Percentiles rank a stretch among this genome's conserved stretches.
These are phyloP conservation scores for Nebria brevicollis DNA, from an alignment of 2,888 invertebrate genomes.

Conservation along the genomic window DNA sequence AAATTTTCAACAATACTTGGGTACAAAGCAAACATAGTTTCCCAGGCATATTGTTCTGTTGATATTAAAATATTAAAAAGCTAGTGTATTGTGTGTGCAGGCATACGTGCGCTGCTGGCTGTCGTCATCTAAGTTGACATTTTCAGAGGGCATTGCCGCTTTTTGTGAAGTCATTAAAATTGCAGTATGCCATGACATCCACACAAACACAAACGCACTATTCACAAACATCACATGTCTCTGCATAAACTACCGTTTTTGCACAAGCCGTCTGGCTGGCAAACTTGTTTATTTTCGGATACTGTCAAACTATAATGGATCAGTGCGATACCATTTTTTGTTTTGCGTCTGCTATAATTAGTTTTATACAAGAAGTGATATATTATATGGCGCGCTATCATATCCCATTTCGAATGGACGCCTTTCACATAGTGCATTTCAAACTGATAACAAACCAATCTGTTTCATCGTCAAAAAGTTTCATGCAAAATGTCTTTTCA, in stretches of 20 bases:
- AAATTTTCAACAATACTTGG: background rate
- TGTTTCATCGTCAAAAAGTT: too few relatives aligned
- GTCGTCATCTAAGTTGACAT: conserved; percentile 32
- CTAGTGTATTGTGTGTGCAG: background rate
- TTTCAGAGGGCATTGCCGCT: conserved; percentile 37
- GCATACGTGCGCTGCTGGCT: background rate
- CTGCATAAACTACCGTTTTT: conserved; percentile 32
- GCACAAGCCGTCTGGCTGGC: conserved; percentile 24
- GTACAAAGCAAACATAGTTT: background rate
- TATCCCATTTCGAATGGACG: background rate
- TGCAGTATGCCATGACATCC: conserved; percentile 33
- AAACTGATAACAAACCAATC: too few relatives aligned
- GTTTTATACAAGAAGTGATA: background rate
- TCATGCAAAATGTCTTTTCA: too few relatives aligned
- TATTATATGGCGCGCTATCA: background rate
- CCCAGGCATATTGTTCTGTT: background rate
- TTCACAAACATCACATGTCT: background rate
- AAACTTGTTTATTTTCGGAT: conserved; percentile 38
- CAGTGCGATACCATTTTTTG: background rate
- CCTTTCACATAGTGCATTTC: too few relatives aligned
- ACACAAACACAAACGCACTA: conserved; percentile 10
- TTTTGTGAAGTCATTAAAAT: conserved; percentile 44
- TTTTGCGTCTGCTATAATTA: background rate
- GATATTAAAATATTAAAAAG: background rate
- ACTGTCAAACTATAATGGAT: conserved; percentile 9